phyloP scores from a whole-genome alignment of 2,113 vertebrate species.

The Cynopterus brachyotis region DNA sequence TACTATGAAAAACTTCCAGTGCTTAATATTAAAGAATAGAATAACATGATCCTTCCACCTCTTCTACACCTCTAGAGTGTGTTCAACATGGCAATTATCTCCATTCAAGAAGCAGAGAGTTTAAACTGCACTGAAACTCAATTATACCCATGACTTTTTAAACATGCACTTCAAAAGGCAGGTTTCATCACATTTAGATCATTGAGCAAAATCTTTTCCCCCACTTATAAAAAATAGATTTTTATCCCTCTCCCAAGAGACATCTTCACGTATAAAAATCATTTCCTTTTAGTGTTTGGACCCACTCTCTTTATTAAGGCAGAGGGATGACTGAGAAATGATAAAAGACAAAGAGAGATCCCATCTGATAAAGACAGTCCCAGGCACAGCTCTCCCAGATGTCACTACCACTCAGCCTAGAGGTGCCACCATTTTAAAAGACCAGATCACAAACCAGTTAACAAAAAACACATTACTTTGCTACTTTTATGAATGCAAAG shows the following conservation, averaged over 20 bases:
- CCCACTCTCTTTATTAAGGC: not conserved
- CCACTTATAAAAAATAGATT: conserved; percentile 35
- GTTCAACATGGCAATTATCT: conserved; percentile 66
- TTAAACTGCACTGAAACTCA: conserved; percentile 56
- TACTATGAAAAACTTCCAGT: conserved; percentile 48
- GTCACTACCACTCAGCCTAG: not conserved
- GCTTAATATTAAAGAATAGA: conserved; percentile 55
- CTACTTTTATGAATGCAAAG: conserved; percentile 62
- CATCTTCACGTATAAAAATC: conserved; percentile 23
- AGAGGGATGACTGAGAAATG: not conserved
- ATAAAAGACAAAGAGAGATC: conserved; percentile 9
- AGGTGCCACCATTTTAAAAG: conserved; percentile 13
- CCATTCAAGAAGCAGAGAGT: conserved; percentile 56
- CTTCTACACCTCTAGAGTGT: conserved; percentile 55
- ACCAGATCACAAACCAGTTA: conserved; percentile 7
- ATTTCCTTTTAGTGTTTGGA: not conserved
- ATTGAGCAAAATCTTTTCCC: conserved; percentile 55
- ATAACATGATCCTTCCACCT: conserved; percentile 53
- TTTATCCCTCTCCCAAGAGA: not conserved
- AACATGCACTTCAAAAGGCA: conserved; percentile 64
- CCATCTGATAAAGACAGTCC: not conserved
- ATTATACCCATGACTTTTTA: conserved; percentile 62
- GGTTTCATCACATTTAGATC: conserved; percentile 62
- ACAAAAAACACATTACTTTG: conserved; percentile 40
- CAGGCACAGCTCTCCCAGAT: not conserved